Base-by-base conservation (phyloP, 2,888 invertebrate genomes). In the Sarcophaga caerulescens region DNA sequence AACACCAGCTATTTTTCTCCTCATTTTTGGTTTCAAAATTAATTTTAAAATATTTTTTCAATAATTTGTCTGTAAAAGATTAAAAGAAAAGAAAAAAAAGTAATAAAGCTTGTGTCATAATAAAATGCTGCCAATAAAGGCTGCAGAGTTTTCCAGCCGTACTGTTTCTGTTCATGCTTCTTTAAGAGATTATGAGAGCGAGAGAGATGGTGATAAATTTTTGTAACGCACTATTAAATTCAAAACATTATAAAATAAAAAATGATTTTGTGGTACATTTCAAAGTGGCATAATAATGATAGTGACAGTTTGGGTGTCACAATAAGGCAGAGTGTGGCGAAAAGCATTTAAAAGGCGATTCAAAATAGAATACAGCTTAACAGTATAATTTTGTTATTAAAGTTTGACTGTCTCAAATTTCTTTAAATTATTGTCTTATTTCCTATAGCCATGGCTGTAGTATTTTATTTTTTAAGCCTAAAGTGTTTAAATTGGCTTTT, bases 21-120 rank as follows among this genome's bases (percentile, higher is more conserved):
- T 45, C 88, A 80, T 78, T 77, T 70, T 23, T 44, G 59, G 62
- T 62, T n/a, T 66, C 4, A 21, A 52, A 25, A 12, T 76, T 52
- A 69, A 60, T 71, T 87, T 81, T 87, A 87, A 88, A 82, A 88
- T 88, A 73, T 85, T 73, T 85, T 89, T 87, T 87, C 89, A 90
- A 89, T 90, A 89, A 90, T 90, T 89, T 91, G 88, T 89, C 88
- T 87, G 81, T 83, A 35, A 35, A 10, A 35, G 35, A 10, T 35
- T 35, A 35, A 1, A 35, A 35, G 35, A 35, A 35, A 35, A 35
- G 6, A 35, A 35, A 35, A 35, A 35, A 6, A 35, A 87, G 71
- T 71, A 82, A 81, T 65, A 47, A 70, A 82, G 76, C 76, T 45
- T 70, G 75, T 45, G 69, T 35, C 71, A 63, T 19, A 17, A 19